Evolutionary conservation across 1,140 invertebrate genomes (phyloP), one percentile per base, ranked within the genome.

Genomic region (Lepidostoma basale): DNA sequence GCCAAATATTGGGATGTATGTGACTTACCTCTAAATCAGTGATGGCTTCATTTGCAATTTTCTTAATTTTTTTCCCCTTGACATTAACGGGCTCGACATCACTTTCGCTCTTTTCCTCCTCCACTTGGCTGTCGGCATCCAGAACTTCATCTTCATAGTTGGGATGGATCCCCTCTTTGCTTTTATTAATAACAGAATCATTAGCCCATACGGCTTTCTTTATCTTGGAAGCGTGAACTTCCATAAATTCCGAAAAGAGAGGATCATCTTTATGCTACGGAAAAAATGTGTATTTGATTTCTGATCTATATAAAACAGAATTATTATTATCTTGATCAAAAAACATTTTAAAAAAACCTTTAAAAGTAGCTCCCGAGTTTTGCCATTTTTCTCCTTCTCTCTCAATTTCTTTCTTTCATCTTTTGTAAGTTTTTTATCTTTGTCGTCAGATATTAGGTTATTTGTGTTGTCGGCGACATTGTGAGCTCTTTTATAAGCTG

Each of bases 231-330:
- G 86, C 77, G 80, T 97, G 93, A 45, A 88, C 86, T 81, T 93
- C 87, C 74, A 97, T 81, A 82, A 95, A 98, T 79, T 97, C 94
- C 69, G 86, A 80, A 83, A 98, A 97, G 62, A 93, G 78, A 22
- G 94, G 92, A 86, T 98, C 95, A 84, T 93, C 87, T 83, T 92
- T 91, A 73, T 95, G 88, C 88, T 92, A n/a, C n/a, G n/a, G n/a
- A n/a, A n/a, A 76, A 68, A 76, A 86, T 80, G 49, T 52, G 20
- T 73, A 72, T 3, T 52, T n/a, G n/a, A n/a, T n/a, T n/a, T n/a
- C n/a, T n/a, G n/a, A n/a, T n/a, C n/a, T n/a, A n/a, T n/a, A 36
- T 33, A 36, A 33, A 18, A 58, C 2, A 33, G 2, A 5, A 23
- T 28, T 2, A 36, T 40, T 0, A 39, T 9, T 3, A 59, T 22